phyloP scores from a whole-genome alignment of 2,797 vertebrate genomes.

The Chiroxiphia lanceolata region DNA sequence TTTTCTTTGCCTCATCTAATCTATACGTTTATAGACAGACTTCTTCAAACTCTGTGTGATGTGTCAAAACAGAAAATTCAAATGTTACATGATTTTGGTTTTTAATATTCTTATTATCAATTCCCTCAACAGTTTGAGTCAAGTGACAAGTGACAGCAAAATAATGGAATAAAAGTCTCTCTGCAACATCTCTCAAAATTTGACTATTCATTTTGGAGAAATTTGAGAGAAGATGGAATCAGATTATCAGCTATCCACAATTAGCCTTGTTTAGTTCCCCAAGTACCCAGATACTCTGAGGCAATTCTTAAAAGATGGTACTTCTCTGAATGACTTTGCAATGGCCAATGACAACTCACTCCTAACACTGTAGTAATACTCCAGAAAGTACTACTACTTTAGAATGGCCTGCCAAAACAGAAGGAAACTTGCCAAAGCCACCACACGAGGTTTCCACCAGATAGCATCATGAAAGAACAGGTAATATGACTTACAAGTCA shows the following conservation, averaged over 20 bases:
- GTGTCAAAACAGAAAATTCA: not conserved
- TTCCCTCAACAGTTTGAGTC: not conserved
- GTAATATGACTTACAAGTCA: not conserved
- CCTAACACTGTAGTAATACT: not conserved
- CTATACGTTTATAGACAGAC: not conserved
- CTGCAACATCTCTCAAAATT: not conserved
- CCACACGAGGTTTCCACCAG: not conserved
- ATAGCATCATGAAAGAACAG: not conserved
- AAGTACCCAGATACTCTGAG: not conserved
- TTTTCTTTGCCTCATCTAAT: not conserved
- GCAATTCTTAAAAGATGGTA: constrained; percentile 45
- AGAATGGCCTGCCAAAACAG: not conserved
- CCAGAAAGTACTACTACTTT: not conserved
- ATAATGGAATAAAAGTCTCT: not conserved
- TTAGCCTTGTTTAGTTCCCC: not conserved
- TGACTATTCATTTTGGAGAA: not conserved
- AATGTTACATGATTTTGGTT: not conserved
- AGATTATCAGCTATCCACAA: not conserved
- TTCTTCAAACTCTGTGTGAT: not conserved
- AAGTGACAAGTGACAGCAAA: not conserved
- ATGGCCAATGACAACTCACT: not conserved
- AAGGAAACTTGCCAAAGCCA: not conserved
- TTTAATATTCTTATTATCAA: not conserved
- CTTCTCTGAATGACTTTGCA: constrained; percentile 26
- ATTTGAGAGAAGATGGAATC: not conserved